phyloP scores from a whole-genome alignment of 1,140 invertebrate species.

The Drosophila bocqueti region DNA sequence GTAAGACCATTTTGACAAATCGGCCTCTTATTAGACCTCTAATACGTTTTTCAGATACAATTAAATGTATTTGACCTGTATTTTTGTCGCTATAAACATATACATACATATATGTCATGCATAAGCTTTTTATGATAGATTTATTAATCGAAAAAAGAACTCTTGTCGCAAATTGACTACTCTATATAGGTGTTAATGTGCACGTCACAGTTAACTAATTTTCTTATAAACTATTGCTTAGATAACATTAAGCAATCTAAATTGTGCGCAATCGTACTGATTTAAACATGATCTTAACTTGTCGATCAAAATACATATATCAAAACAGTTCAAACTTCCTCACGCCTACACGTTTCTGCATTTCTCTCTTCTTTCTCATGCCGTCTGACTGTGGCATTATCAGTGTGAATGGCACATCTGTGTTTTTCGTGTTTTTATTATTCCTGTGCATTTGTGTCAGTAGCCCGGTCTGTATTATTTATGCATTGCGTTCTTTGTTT shows the following conservation, averaged over 20 bases:
- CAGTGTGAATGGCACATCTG: conserved; percentile 39
- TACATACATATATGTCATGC: no score
- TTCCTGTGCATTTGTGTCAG: conserved; percentile 14
- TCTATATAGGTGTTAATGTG: no score
- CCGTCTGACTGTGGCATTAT: conserved; percentile 39
- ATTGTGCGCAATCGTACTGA: neutral
- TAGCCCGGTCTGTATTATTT: conserved; percentile 29
- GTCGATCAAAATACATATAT: neutral
- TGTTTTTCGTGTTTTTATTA: conserved; percentile 10
- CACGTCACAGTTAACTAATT: no score
- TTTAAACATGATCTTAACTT: neutral
- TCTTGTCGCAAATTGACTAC: no score
- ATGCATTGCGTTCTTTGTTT: conserved; percentile 63
- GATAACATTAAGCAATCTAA: neutral
- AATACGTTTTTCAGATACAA: no score
- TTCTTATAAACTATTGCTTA: neutral
- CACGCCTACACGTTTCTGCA: neutral
- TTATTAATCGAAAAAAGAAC: no score
- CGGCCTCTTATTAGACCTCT: no score
- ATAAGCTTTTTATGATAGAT: no score
- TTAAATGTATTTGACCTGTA: no score
- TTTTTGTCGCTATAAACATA: no score
- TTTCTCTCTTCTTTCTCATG: conserved; percentile 4
- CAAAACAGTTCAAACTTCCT: neutral
- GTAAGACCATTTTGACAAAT: no score